These are phyloP conservation scores for Cynopterus brachyotis DNA, from an alignment of 2,113 vertebrate genomes.

Conservation along the genomic window DNA sequence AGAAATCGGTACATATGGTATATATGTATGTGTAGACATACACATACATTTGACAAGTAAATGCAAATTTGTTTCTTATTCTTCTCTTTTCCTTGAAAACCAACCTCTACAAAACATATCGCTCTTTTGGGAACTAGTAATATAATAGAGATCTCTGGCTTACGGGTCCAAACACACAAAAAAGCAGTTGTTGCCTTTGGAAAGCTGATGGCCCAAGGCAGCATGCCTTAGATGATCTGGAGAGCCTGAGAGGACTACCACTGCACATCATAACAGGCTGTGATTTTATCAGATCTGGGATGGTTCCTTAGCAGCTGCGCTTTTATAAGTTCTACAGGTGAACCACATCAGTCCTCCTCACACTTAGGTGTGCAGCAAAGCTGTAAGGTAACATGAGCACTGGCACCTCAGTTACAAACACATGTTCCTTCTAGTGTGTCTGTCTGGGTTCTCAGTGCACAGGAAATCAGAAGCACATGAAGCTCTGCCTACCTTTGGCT, in stretches of 20 bases:
- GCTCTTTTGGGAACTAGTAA: background rate
- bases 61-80: background rate
- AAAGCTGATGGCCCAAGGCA: background rate
- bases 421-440: background rate
- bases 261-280: background rate
- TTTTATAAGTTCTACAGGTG: background rate
- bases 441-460: background rate
- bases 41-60: background rate
- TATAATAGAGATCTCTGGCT: background rate
- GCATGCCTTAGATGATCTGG: background rate
- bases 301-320: background rate
- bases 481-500: background rate
- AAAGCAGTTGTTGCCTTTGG: background rate
- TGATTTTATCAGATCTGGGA: no score
- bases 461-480: background rate
- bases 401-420: no score
- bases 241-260: background rate
- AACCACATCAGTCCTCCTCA: background rate
- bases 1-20: background rate
- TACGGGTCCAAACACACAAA: background rate
- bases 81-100: background rate
- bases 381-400: background rate
- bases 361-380: background rate
- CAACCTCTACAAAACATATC: background rate
- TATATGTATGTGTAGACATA: background rate